These are phyloP conservation scores for Macroteleia sp. DNA, from an alignment of 2,888 invertebrate genomes.

Conservation along the genomic window DNA sequence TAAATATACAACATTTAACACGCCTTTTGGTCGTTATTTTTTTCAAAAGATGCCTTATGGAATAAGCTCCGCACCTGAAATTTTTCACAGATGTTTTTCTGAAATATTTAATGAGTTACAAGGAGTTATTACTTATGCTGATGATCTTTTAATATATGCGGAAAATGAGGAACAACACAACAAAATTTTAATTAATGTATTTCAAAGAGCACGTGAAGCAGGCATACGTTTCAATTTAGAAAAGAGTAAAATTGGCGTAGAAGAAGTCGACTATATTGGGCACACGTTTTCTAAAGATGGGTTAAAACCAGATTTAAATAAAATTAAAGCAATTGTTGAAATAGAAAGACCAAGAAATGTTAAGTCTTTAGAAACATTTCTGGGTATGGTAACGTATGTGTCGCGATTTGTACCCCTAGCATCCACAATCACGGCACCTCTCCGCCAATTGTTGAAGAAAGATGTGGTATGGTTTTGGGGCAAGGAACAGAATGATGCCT, in stretches of 20 bases:
- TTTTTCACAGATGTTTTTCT: conserved; percentile 21
- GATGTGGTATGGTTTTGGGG: conserved; percentile 69
- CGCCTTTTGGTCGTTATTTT: conserved; percentile 71
- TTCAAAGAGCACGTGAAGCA: conserved; percentile 33
- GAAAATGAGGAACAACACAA: conserved; percentile 20
- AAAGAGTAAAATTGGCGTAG: conserved; percentile 45
- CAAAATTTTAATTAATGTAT: conserved; percentile 23
- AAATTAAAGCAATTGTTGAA: conserved; percentile 54
- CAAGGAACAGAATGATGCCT: conserved; percentile 61
- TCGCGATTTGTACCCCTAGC: conserved; percentile 54
- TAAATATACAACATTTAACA: conserved; percentile 68
- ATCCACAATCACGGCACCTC: conserved; percentile 13
- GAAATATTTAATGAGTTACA: conserved; percentile 49
- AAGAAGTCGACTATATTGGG: conserved; percentile 43
- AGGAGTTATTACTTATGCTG: conserved; percentile 15
- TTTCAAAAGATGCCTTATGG: conserved; percentile 64
- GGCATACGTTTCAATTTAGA: conserved; percentile 50
- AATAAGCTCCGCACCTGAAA: conserved; percentile 8
- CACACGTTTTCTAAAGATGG: conserved; percentile 50
- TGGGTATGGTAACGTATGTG: conserved; percentile 71
- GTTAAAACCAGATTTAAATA: conserved; percentile 38
- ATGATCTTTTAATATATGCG: conserved; percentile 59
- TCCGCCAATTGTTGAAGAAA: conserved; percentile 60
- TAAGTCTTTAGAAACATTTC: conserved; percentile 31
- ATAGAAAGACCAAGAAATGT: conserved; percentile 37